A percentile compares a stretch with the other conserved stretches of the same genome.
phyloP scores from a whole-genome alignment of 1,140 invertebrate genomes.

The Brachionus rubens region DNA sequence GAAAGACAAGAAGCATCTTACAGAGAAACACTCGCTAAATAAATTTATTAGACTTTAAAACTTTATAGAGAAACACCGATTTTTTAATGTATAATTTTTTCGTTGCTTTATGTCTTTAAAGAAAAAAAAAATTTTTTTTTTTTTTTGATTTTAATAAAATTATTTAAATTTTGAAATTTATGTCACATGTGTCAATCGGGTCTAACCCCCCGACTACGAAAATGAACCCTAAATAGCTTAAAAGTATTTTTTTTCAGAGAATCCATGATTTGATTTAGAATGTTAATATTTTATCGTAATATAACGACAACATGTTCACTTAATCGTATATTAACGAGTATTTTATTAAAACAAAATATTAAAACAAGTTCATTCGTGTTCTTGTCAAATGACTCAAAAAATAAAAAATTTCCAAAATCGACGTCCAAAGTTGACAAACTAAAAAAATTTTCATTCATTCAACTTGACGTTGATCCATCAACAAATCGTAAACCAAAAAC shows the following conservation, averaged over 20 bases:
- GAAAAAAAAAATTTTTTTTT: background rate
- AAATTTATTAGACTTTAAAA: too few relatives aligned
- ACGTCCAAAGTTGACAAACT: background rate
- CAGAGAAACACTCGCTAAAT: slow-evolving; percentile 8
- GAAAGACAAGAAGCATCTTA: slow-evolving; percentile 6
- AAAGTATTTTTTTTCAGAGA: too few relatives aligned
- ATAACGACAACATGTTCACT: background rate
- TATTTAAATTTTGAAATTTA: background rate
- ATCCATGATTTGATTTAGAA: background rate
- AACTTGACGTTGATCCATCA: background rate
- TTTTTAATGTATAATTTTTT: background rate
- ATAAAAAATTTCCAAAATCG: background rate
- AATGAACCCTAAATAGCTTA: too few relatives aligned
- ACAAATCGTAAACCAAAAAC: background rate
- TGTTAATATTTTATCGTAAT: background rate
- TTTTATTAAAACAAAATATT: background rate
- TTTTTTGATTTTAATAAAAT: background rate
- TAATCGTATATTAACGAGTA: background rate
- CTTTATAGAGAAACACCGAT: too few relatives aligned
- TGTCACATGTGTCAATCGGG: too few relatives aligned
- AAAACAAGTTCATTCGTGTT: background rate
- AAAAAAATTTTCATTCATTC: background rate
- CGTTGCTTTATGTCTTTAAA: background rate
- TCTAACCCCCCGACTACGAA: too few relatives aligned
- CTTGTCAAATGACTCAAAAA: background rate